Evolutionary conservation across 1,140 invertebrate species (phyloP).

Genomic region (Caenorhabditis elegans): WBcel235 BX284606.5:9415001-9415500

Average conservation of each 20-base stretch:
- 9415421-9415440: neutral
- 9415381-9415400: no score
- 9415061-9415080: conserved; percentile 55
- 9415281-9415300: neutral
- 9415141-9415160: neutral
- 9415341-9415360: neutral
- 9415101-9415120: neutral
- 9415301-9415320: conserved; percentile 2
- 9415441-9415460: conserved; percentile 27
- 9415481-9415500: conserved; percentile 16
- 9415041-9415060: conserved; percentile 47
- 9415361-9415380: neutral
- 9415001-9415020: conserved; percentile 63
- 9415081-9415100: conserved; percentile 31
- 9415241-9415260: neutral
- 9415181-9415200: neutral
- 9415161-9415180: neutral
- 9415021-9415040: conserved; percentile 63
- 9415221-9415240: neutral
- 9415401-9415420: neutral
- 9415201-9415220: conserved; percentile 2
- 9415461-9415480: conserved; percentile 22
- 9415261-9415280: neutral
- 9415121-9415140: neutral
- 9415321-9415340: neutral